Evolutionary conservation across 1,140 invertebrate species (phyloP).

Genomic region (Agraylea sexmaculata): DNA sequence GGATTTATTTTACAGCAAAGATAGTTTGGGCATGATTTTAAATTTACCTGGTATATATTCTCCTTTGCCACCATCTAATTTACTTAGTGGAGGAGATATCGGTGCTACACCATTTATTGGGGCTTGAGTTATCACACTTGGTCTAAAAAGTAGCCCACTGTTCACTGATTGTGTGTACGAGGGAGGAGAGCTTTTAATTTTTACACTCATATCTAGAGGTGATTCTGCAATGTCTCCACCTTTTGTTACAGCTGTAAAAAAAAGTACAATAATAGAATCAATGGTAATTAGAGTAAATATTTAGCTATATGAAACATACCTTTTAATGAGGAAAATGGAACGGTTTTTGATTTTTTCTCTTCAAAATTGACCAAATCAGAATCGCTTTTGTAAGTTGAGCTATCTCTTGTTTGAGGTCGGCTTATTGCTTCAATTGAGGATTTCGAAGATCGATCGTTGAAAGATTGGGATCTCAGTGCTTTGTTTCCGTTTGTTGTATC

Average conservation of each 20-base stretch:
- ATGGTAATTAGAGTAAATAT: not conserved
- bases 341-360: slow-evolving; percentile 20
- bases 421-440: slow-evolving; percentile 13
- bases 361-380: slow-evolving; percentile 33
- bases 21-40: no score
- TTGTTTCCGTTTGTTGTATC: slow-evolving; percentile 32
- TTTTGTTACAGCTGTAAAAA: slow-evolving; percentile 8
- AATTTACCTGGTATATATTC: slow-evolving; percentile 19
- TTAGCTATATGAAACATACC: slow-evolving; percentile 7
- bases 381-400: slow-evolving; percentile 37
- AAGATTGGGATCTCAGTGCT: slow-evolving; percentile 37
- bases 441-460: slow-evolving; percentile 25
- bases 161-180: slow-evolving; percentile 18
- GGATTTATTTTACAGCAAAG: no score
- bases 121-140: slow-evolving; percentile 34
- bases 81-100: slow-evolving; percentile 1
- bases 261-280: slow-evolving; percentile 1
- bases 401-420: slow-evolving; percentile 26
- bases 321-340: slow-evolving; percentile 13
- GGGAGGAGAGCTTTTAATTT: slow-evolving; percentile 24
- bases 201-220: slow-evolving; percentile 36
- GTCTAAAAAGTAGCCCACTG: slow-evolving; percentile 15
- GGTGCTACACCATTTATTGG: slow-evolving; percentile 22
- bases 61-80: slow-evolving; percentile 15
- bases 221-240: slow-evolving; percentile 17